Percentiles rank a stretch among this genome's conserved stretches.
These are phyloP conservation scores for Dendroctonus ponderosae DNA, from an alignment of 1,140 invertebrate species.

Conservation along the genomic window DNA sequence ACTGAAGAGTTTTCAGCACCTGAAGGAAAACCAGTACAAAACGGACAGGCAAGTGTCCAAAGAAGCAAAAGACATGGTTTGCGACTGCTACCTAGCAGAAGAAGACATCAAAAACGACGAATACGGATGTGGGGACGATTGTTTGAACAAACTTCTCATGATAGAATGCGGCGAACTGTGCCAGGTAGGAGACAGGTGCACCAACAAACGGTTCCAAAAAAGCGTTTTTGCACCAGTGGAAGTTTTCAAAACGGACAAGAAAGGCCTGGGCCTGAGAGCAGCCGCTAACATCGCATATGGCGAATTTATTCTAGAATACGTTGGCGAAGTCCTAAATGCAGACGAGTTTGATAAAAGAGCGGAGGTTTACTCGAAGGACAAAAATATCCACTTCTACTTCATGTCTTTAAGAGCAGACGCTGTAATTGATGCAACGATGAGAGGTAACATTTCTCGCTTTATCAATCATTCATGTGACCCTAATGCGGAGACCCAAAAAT, in stretches of 20 bases:
- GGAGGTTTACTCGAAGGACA: conserved; percentile 87
- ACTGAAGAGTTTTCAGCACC: conserved; percentile 73
- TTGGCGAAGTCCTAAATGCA: conserved; percentile 92
- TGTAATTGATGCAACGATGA: conserved; percentile 92
- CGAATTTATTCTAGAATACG: conserved; percentile 96
- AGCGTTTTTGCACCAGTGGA: conserved; percentile 79
- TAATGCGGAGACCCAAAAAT: conserved; percentile 98
- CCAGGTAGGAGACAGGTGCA: conserved; percentile 82
- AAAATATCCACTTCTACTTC: conserved; percentile 95
- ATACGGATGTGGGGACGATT: conserved; percentile 90
- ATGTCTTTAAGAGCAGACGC: conserved; percentile 95
- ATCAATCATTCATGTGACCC: conserved; percentile 99
- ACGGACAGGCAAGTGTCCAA: conserved; percentile 78
- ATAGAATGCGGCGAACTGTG: conserved; percentile 96
- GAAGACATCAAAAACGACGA: conserved; percentile 83
- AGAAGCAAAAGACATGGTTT: conserved; percentile 90
- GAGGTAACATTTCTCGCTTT: conserved; percentile 91
- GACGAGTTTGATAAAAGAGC: conserved; percentile 86
- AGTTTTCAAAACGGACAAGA: conserved; percentile 89
- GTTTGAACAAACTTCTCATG: conserved; percentile 93
- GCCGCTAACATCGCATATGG: conserved; percentile 71
- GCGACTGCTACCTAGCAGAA: conserved; percentile 89
- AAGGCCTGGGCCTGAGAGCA: conserved; percentile 91
- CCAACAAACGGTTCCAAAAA: conserved; percentile 92
- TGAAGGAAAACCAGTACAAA: conserved; percentile 83